Conservation (phyloP, 2,888 invertebrate species). For the Drosophila kuntzei region DNA sequence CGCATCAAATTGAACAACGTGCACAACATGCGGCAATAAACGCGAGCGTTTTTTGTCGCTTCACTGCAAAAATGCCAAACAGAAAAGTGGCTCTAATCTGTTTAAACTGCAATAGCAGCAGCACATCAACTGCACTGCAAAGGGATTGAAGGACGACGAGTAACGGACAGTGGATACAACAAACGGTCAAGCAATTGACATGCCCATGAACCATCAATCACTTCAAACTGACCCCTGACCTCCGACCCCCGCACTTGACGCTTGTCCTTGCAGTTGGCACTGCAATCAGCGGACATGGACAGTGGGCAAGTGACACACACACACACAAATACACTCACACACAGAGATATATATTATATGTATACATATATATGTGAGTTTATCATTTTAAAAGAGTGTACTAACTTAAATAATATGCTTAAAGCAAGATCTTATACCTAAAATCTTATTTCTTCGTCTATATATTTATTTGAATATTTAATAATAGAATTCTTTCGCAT, state of each 20-base stretch:
- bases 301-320: constrained; percentile 33
- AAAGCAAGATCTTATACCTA: neutral
- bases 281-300: constrained; percentile 64
- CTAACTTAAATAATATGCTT: neutral
- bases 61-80: constrained; percentile 37
- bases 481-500: neutral
- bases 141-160: constrained; percentile 21
- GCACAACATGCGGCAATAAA: constrained; percentile 73
- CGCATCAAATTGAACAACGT: constrained; percentile 73
- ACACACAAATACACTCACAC: neutral
- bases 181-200: constrained; percentile 74
- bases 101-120: constrained; percentile 72
- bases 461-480: constrained; percentile 2
- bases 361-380: constrained; percentile 22
- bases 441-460: neutral
- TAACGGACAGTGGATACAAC: constrained; percentile 37
- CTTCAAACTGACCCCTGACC: constrained; percentile 50
- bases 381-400: constrained; percentile 8
- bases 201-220: constrained; percentile 78
- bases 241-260: constrained; percentile 5
- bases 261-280: constrained; percentile 60
- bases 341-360: too few species aligned
- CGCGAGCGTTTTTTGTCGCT: constrained; percentile 40
- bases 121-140: constrained; percentile 25
- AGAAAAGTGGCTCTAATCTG: constrained; percentile 78